Evolutionary conservation across 2,797 vertebrate genomes (phyloP), one percentile per base, ranked within the genome.

Genomic region (Enteromius afrohamiltoni): DNA sequence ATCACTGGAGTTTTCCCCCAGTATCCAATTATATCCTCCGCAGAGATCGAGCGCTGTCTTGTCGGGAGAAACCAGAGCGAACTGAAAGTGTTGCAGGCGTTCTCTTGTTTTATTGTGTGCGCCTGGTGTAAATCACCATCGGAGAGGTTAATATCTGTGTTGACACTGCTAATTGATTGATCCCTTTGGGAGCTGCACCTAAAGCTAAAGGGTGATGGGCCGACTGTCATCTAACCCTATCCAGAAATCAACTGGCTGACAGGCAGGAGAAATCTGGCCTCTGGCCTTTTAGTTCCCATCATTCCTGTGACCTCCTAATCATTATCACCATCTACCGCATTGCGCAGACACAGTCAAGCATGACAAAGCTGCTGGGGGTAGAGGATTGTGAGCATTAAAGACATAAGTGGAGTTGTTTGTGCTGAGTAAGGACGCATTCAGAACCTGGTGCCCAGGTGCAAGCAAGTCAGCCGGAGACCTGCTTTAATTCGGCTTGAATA

Each of bases 11-110:
- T 73, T 84, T 79, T 47, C 19, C 75, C 65, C 79, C 75, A 74
- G 67, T 69, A 77, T 89, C 81, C 82, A 77, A 82, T 89, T 86
- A 88, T 80, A 85, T 86, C 47, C 82, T 85, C 65, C 62, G 47
- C 78, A 81, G 74, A 84, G 60, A 64, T 64, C 14, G 76, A 62
- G 60, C 11, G 10, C 49, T 34, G 31, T 74, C 49, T 58, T 1
- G 29, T 70, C 0, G 11, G 1, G n/a, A 23, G 68, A 42, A 23
- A n/a, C 34, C 4, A 2, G 40, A 40, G 37, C 3, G 6, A 77
- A 62, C 75, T 2, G 16, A 47, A 67, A 14, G 29, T 65, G 62
- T 60, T 60, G 51, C 34, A 42, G 31, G 14, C 17, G 7, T n/a
- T 42, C 42, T 26, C 26, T 42, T 70, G 45, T 60, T 23, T 69